Evolutionary conservation across 2,113 vertebrate genomes (phyloP), one percentile per base, ranked within the genome.

Genomic region (Microtus ochrogaster): DNA sequence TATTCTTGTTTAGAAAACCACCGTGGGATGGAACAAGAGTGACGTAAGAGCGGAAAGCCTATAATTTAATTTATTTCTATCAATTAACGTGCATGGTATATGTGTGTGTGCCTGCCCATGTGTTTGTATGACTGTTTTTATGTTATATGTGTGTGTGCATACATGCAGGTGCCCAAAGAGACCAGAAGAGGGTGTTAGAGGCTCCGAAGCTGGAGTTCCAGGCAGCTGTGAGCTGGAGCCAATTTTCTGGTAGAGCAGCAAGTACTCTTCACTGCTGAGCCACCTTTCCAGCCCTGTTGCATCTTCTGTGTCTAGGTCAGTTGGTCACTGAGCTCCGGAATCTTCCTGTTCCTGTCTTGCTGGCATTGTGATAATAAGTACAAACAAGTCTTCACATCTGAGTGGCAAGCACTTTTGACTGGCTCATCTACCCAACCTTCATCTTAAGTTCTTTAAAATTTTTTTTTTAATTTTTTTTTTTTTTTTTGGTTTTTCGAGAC

Each of bases 1-100:
- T 33, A 52, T 4, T 76, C 52, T 21, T 91, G 21, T 88, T 90
- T 77, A 68, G 65, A 95, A 90, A 44, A 95, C 93, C 6, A 92
- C 5, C 41, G n/a, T 33, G 3, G 68, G 49, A 72, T 81, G 52
- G 92, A 72, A 76, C 17, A 81, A 96, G 58, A 90, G 70, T 70
- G 41, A 49, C 16, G 2, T 13, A 90, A 36, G n/a, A 88, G 30
- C 76, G 55, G 17, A 83, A 87, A 93, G 90, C 41, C n/a, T 73
- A 22, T 7, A 58, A 92, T 94, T 85, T 52, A 89, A 77, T 36
- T 93, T 72, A 24, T 66, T 93, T 66, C 26, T 65, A 84, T 84
- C 36, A 66, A 47, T 66, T 66, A 47, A 66, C 47, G 24, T 66
- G 28, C 39, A 36, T 30, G 55, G 19, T 58, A 7, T 81, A n/a